phyloP scores from a whole-genome alignment of 35 echinoderm and acorn worm species.

The Strongylocentrotus purpuratus region DNA sequence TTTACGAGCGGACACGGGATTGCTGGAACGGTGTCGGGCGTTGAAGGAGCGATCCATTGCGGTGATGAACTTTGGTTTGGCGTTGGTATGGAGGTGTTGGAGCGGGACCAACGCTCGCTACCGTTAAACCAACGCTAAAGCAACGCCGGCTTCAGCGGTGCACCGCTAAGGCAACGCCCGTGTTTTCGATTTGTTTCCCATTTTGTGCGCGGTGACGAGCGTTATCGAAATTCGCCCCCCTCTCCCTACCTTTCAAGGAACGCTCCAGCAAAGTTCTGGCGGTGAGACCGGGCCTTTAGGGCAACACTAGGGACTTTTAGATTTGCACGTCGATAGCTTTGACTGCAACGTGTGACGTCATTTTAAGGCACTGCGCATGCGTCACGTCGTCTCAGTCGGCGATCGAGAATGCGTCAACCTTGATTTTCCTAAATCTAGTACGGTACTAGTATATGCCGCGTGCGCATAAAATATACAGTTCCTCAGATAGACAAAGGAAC shows the following conservation, averaged over 20 bases:
- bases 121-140: conserved; percentile 47
- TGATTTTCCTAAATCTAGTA: no score
- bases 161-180: conserved; percentile 32
- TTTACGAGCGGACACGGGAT: conserved; percentile 39
- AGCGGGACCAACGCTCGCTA: conserved; percentile 33
- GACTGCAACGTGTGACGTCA: no score
- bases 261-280: no score
- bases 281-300: no score
- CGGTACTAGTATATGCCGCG: no score
- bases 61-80: conserved; percentile 31
- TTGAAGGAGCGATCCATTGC: conserved; percentile 35
- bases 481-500: no score
- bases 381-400: no score
- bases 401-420: no score
- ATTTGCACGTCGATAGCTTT: no score
- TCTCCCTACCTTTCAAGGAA: neutral
- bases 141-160: conserved; percentile 38
- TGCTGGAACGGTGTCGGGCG: conserved; percentile 38
- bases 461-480: no score
- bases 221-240: neutral
- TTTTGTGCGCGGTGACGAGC: conserved; percentile 32
- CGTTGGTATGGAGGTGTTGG: conserved; percentile 35
- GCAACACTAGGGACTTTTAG: no score
- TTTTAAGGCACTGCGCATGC: no score
- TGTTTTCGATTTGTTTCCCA: conserved; percentile 22